phyloP scores from a whole-genome alignment of 2,113 vertebrate species.

The Thunnus maccoyii region DNA sequence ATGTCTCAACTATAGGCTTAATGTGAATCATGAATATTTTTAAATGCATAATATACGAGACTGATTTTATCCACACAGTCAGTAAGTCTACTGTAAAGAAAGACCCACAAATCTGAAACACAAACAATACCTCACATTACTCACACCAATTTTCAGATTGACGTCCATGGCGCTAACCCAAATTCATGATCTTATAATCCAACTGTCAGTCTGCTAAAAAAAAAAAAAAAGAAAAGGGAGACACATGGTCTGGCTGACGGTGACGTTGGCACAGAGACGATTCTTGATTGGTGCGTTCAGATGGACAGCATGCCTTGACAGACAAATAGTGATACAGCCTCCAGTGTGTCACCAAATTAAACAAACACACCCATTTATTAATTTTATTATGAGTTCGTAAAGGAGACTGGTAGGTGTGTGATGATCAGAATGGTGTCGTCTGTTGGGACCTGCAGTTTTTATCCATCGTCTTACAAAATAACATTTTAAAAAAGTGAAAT shows the following conservation, averaged over 20 bases:
- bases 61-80: not conserved
- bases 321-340: slow-evolving; percentile 29
- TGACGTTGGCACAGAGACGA: slow-evolving; percentile 37
- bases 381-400: not conserved
- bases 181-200: slow-evolving; percentile 81
- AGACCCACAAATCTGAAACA: slow-evolving; percentile 50
- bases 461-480: not conserved
- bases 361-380: slow-evolving; percentile 1
- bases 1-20: too few species aligned
- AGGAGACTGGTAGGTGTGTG: not conserved
- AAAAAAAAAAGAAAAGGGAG: slow-evolving; percentile 24
- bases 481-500: not conserved
- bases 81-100: slow-evolving; percentile 18
- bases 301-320: slow-evolving; percentile 23
- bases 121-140: slow-evolving; percentile 55
- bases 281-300: slow-evolving; percentile 43
- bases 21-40: too few species aligned
- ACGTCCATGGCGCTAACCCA: slow-evolving; percentile 77
- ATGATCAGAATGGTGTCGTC: not conserved
- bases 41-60: too few species aligned
- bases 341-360: slow-evolving; percentile 18
- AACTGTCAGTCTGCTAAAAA: slow-evolving; percentile 67
- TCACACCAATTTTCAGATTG: slow-evolving; percentile 70
- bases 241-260: slow-evolving; percentile 24
- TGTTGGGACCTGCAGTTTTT: not conserved